Conservation (phyloP, 2,113 vertebrate genomes). For the Apodemus speciosus region DNA sequence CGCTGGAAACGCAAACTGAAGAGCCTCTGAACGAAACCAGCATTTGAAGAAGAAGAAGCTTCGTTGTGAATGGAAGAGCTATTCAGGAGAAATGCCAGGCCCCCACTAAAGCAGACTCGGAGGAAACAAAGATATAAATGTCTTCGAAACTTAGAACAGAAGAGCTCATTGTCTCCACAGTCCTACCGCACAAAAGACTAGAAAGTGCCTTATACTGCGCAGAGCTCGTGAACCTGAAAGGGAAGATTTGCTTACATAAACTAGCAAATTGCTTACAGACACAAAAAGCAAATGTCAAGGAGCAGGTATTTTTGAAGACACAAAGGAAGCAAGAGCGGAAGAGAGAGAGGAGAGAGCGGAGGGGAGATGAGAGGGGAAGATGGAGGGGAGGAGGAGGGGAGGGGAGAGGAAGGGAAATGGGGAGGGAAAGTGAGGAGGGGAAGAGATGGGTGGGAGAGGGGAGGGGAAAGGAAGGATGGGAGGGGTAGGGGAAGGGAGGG, state of each 20-base stretch:
- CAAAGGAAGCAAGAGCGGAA: neutral
- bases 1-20: neutral
- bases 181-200: neutral
- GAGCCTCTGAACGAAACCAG: neutral
- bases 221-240: neutral
- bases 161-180: neutral
- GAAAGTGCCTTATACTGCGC: neutral
- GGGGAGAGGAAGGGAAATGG: no score
- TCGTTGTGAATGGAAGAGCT: neutral
- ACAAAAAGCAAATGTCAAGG: neutral
- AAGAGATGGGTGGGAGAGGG: neutral
- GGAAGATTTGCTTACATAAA: neutral
- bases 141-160: neutral
- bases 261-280: neutral
- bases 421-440: no score
- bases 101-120: neutral
- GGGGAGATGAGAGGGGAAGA: no score
- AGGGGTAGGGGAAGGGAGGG: fast-evolving
- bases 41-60: neutral
- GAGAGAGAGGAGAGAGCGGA: neutral
- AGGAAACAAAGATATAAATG: neutral
- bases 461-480: neutral
- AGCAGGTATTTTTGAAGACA: neutral
- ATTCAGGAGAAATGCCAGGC: neutral
- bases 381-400: neutral